Evolutionary conservation across 92 coral and sea anemone genomes (phyloP).

Genomic region (Porites evermanni): DNA sequence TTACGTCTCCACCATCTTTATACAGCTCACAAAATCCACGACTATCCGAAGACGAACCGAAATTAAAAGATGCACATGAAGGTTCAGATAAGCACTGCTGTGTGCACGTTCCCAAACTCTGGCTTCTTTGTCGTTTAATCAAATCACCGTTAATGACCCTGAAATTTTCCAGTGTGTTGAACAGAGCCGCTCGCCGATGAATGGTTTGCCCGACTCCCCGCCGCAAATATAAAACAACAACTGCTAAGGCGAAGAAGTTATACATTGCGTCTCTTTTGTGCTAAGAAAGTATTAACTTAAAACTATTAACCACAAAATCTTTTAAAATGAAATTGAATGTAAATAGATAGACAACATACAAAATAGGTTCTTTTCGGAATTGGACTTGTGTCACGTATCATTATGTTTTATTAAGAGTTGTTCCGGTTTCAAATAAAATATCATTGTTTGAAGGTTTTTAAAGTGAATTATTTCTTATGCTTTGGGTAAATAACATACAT

Average conservation of each 20-base stretch:
- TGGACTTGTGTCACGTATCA: not conserved
- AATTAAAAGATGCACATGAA: constrained; percentile 72
- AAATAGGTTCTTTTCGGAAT: not conserved
- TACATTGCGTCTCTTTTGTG: not conserved
- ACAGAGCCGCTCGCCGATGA: constrained; percentile 19
- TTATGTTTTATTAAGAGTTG: not conserved
- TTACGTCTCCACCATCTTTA: not conserved
- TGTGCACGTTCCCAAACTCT: constrained; percentile 64
- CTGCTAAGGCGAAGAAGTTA: not conserved
- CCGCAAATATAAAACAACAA: not conserved
- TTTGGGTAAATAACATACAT: constrained; percentile 12
- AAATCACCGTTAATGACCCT: constrained; percentile 28
- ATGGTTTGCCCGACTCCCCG: not conserved
- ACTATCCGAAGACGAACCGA: constrained; percentile 6
- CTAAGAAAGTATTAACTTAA: not conserved
- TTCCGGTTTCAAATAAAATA: constrained; percentile 6
- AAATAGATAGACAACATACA: not conserved
- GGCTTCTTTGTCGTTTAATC: constrained; percentile 46
- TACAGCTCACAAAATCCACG: constrained; percentile 66
- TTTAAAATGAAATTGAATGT: not conserved
- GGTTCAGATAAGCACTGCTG: constrained; percentile 63
- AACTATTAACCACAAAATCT: not conserved
- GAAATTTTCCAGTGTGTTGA: constrained; percentile 34
- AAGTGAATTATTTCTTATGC: not conserved
- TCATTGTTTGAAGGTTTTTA: not conserved